These are phyloP conservation scores for Chionomys nivalis DNA, from an alignment of 2,113 vertebrate genomes.

Conservation along the genomic window DNA sequence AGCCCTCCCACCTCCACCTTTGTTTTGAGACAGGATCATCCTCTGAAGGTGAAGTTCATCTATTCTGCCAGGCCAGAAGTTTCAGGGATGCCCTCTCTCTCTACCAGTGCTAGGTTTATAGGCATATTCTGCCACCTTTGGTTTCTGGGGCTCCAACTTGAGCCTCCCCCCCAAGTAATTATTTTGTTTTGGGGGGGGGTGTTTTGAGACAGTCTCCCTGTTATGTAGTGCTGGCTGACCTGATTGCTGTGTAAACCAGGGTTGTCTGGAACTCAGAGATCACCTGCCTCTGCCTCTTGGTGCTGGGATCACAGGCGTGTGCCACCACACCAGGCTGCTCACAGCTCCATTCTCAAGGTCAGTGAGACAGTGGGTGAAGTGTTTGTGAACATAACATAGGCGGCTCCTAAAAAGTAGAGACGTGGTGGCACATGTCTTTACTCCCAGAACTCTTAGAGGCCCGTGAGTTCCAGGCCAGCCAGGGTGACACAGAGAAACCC, in stretches of 20 bases:
- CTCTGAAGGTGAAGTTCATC: background rate
- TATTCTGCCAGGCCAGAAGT: background rate
- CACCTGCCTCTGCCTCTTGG: background rate
- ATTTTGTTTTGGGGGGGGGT: background rate
- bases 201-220: background rate
- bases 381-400: background rate
- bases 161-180: background rate
- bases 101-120: background rate
- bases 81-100: background rate
- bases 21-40: background rate
- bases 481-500: no score
- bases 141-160: background rate
- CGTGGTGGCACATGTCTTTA: no score
- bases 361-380: background rate
- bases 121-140: background rate
- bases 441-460: no score
- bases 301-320: background rate
- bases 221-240: background rate
- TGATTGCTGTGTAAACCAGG: background rate
- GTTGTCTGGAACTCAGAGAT: background rate
- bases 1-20: background rate
- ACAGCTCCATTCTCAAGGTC: background rate
- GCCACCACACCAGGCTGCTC: background rate
- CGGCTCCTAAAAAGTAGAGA: conserved; percentile 17
- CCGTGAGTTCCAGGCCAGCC: no score